These are phyloP conservation scores for Hozukius guyotensis DNA, from an alignment of 2,797 vertebrate genomes.

Conservation along the genomic window DNA sequence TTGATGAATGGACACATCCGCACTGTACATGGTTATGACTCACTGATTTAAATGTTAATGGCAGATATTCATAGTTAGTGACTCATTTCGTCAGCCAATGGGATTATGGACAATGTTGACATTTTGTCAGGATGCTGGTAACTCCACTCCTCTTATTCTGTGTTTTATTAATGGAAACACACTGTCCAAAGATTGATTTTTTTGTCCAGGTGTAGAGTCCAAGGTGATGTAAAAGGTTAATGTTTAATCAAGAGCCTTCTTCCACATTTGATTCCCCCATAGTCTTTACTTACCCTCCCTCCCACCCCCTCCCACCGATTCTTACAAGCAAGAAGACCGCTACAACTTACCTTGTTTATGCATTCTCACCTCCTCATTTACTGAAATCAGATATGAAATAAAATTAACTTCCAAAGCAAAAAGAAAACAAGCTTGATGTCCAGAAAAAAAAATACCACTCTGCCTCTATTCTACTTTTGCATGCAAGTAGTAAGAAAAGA, in stretches of 20 bases:
- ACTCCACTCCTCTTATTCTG: constrained; percentile 60
- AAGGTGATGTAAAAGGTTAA: constrained; percentile 24
- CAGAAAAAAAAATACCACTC: constrained; percentile 40
- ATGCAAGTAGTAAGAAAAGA: constrained; percentile 68
- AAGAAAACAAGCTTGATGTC: constrained; percentile 33
- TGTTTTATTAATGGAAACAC: constrained; percentile 2
- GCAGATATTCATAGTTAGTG: constrained; percentile 20
- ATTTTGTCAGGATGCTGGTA: constrained; percentile 83
- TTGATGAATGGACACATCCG: constrained; percentile 68
- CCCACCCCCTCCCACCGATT: constrained; percentile 33
- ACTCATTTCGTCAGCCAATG: constrained; percentile 49
- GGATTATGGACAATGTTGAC: constrained; percentile 62
- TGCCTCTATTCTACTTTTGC: constrained; percentile 68
- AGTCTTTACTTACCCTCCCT: constrained; percentile 1
- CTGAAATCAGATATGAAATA: constrained; percentile 87
- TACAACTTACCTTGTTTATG: constrained; percentile 84
- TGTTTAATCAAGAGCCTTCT: constrained; percentile 32
- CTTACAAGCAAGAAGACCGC: constrained; percentile 73
- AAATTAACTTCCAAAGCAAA: constrained; percentile 78
- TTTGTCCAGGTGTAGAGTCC: constrained; percentile 3
- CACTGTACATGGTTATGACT: constrained; percentile 67
- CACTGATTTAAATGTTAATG: constrained; percentile 53
- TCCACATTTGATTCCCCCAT: constrained; percentile 29
- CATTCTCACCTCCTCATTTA: constrained; percentile 80
- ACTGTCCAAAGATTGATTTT: constrained; percentile 34